Base-by-base conservation (phyloP, 1,140 invertebrate genomes). In the Phymastichus coffea region DNA sequence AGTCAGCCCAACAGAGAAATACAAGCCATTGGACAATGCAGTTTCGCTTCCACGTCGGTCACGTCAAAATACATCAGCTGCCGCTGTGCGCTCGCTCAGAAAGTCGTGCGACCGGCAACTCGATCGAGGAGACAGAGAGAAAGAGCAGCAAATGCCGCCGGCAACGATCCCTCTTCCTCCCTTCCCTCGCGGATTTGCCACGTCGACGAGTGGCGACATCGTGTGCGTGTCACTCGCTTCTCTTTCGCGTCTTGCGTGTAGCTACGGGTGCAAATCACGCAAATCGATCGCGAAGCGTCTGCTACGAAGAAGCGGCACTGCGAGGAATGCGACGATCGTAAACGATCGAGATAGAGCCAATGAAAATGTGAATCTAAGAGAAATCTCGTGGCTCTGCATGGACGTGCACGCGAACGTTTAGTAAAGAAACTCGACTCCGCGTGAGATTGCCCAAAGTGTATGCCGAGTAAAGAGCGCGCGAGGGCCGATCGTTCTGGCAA, bases 1-100 rank as follows among this genome's bases (percentile, higher is more conserved):
- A n/a, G n/a, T n/a, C n/a, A n/a, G n/a, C n/a, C n/a, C n/a, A n/a
- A n/a, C n/a, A n/a, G n/a, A 20, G 33, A 44, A 37, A 17, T 33
- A 30, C 61, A 64, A 44, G 64, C 70, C 72, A 76, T 80, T 79
- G 75, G 71, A 74, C 78, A 77, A 80, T 74, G 70, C 71, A 72
- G 69, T 74, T 70, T 63, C 56, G 61, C 43, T 41, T 46, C 57
- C 63, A 62, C 72, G 72, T 70, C 66, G 71, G 72, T 65, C 71
- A 76, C 75, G 76, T 80, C 76, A 78, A 74, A 78, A 78, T 74
- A 76, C 70, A 80, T 80, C 74, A 78, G 75, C 77, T 77, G 76
- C 75, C 70, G 76, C 74, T 77, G 73, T 76, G 74, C 76, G 70
- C 60, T 80, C 70, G 68, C 41, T 77, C 70, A 75, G 76, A 78